Conservation (phyloP, 2,797 vertebrate genomes). For the Danio kyathit region DNA sequence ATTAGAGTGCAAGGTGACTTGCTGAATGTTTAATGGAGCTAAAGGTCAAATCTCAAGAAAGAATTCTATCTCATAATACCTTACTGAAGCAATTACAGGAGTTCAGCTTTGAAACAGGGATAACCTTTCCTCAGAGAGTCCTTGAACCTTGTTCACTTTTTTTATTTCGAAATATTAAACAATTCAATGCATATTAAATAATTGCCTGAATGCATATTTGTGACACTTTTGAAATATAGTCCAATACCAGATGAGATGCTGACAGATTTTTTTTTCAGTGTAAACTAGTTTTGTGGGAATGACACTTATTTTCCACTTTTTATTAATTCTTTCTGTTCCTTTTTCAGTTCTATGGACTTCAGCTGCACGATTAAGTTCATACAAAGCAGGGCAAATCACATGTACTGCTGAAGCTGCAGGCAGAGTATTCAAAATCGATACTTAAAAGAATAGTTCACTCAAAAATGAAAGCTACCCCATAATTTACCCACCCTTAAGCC, state of each 20-base stretch:
- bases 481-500: too few relatives aligned
- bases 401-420: background rate
- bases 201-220: background rate
- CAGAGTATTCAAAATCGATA: too few relatives aligned
- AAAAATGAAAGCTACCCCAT: too few relatives aligned
- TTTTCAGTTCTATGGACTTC: background rate
- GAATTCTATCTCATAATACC: constrained; percentile 25
- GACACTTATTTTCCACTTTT: background rate
- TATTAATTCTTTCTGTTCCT: background rate
- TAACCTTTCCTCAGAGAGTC: constrained; percentile 41
- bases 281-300: background rate
- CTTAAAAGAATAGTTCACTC: too few relatives aligned
- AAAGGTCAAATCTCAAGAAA: constrained; percentile 34
- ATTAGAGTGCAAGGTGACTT: constrained; percentile 38
- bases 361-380: background rate
- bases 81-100: constrained; percentile 52
- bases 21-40: constrained; percentile 47
- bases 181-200: constrained; percentile 8
- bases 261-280: background rate
- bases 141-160: constrained; percentile 8
- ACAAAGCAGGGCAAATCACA: background rate
- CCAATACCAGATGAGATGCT: background rate
- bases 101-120: constrained; percentile 12
- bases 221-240: background rate
- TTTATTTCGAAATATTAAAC: constrained; percentile 14